Evolutionary conservation across 1,140 invertebrate species (phyloP), one percentile per base, ranked within the genome.

Genomic region (Diorhabda sublineata): DNA sequence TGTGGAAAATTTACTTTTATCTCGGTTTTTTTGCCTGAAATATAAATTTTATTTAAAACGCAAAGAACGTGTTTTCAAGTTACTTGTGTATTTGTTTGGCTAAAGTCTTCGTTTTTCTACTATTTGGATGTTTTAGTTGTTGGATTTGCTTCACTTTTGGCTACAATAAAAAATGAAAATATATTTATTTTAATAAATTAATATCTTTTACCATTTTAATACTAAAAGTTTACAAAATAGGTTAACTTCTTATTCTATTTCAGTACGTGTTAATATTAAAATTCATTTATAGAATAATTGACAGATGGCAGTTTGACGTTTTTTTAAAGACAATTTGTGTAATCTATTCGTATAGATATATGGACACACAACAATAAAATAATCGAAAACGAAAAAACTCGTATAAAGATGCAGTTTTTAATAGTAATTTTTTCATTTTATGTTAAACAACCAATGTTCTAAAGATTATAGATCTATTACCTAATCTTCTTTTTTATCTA

Each of bases 41-140:
- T 72, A 70, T 45, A 1, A 26, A 26, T 26, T 26, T 26, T 26
- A 26, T 26, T 59, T 47, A 9, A 43, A 45, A n/a, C 0, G 42
- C 9, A 26, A n/a, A 11, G n/a, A 6, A 59, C 42, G n/a, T 3
- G 45, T 61, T 8, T 45, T 5, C 5, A 1, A 26, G 26, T 75
- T 81, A 86, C 85, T 83, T 90, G 64, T 87, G 87, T 7, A 87
- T 81, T 77, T 90, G 88, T 77, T 88, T 91, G 3, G 84, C 83
- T 45, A 92, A 79, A 8, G 89, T 87, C 70, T 86, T 83, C 2
- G 89, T 89, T 83, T 92, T 92, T 72, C 91, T 85, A 71, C 90
- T 92, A 75, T 91, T 91, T 5, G 91, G 91, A 82, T 93, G 91
- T 75, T 90, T 91, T 63, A 86, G 83, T 79, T 89, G 87, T 42